A percentile compares a stretch with the other conserved stretches of the same genome.
Conservation (phyloP, 1,140 invertebrate genomes). For the Drosophila micromelanica region DNA sequence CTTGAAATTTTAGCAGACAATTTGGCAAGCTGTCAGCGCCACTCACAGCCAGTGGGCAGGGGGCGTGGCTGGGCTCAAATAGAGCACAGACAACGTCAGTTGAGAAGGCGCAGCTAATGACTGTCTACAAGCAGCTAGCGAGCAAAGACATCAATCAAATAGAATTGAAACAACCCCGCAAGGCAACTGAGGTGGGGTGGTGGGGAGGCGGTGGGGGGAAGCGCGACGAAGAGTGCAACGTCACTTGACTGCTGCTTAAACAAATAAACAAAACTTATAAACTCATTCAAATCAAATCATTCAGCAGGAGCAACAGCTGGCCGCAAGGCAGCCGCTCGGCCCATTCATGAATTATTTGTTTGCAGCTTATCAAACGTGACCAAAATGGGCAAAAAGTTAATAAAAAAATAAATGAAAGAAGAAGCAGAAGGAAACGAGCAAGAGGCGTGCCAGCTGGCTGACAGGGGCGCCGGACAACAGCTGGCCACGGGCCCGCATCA, state of each 20-base stretch:
- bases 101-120: constrained; percentile 64
- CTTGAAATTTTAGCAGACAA: constrained; percentile 61
- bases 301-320: constrained; percentile 65
- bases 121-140: constrained; percentile 62
- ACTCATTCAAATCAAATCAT: constrained; percentile 81
- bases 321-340: neutral
- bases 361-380: constrained; percentile 78
- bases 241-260: constrained; percentile 53
- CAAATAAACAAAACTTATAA: constrained; percentile 80
- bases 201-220: neutral
- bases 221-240: neutral
- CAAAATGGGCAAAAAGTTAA: constrained; percentile 69
- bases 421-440: constrained; percentile 8
- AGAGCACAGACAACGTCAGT: constrained; percentile 37
- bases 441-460: constrained; percentile 56
- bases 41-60: constrained; percentile 53
- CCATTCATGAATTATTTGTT: constrained; percentile 79
- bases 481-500: constrained; percentile 50
- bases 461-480: constrained; percentile 49
- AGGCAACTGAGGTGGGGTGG: neutral
- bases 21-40: constrained; percentile 78
- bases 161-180: constrained; percentile 53
- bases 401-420: constrained; percentile 48
- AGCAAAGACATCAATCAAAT: constrained; percentile 76
- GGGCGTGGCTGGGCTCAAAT: constrained; percentile 38